Evolutionary conservation across 2,797 vertebrate genomes (phyloP).

Genomic region (Scleropages formosus): DNA sequence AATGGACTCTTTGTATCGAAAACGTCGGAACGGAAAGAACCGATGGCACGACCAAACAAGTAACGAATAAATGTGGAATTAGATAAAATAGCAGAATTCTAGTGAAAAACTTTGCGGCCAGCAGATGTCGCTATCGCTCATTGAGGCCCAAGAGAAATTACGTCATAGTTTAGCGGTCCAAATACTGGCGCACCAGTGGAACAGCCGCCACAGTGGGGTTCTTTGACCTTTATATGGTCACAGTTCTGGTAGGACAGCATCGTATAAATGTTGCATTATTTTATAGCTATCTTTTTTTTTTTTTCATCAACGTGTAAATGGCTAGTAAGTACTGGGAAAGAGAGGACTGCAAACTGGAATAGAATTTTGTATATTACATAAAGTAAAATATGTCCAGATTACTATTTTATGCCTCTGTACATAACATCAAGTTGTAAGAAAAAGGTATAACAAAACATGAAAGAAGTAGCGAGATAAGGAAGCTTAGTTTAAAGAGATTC

Average conservation of each 20-base stretch:
- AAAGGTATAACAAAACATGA: slow-evolving; percentile 15
- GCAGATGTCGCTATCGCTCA: slow-evolving; percentile 39
- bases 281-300: neutral
- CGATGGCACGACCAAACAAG: neutral
- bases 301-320: neutral
- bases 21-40: neutral
- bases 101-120: slow-evolving; percentile 21
- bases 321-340: neutral
- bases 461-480: slow-evolving; percentile 31
- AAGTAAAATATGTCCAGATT: neutral
- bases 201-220: neutral
- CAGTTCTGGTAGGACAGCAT: neutral
- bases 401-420: neutral
- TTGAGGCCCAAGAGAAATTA: neutral
- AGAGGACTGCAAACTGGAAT: neutral
- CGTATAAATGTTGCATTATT: neutral
- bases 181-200: neutral
- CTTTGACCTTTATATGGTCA: neutral
- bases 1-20: too few species aligned
- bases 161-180: neutral
- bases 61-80: neutral
- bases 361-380: neutral
- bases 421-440: slow-evolving; percentile 5
- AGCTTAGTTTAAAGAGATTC: slow-evolving; percentile 12
- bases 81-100: neutral